Base-by-base conservation (phyloP, 2,888 invertebrate species). In the Agonopterix subpropinquella region DNA sequence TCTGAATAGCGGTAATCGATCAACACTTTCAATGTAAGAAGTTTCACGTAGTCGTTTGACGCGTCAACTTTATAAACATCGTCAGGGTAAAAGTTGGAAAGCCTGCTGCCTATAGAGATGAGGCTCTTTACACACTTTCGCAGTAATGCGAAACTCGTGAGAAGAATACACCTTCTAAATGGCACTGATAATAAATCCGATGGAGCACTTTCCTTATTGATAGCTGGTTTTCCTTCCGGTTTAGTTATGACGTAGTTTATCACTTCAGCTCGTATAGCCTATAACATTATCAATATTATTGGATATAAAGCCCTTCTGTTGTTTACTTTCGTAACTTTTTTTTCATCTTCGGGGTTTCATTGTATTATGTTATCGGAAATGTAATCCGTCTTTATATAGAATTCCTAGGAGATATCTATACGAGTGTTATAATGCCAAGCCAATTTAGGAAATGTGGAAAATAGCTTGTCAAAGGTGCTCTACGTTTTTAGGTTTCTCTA, bases 71-170 rank as follows among this genome's bases (percentile, higher is more conserved):
- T 59, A 59, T 54, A 61, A 61, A 62, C 61, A 57, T 58, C 48
- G 55, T 67, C 65, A 70, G 67, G 67, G 66, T 58, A 55, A 64
- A 72, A 70, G 64, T 69, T 70, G 55, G 52, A 58, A 61, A 59
- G 62, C 54, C 59, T 59, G 59, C 57, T 57, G 58, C 39, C 39
- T 62, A 57, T 54, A 53, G 58, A 58, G 42, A 4, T 13, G 1
- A 4, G 8, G 42, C 42, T 13, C 62, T 63, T 65, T 64, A 67
- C 59, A 66, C 61, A 65, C 61, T 69, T 70, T 67, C 51, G 53
- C 52, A 48, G 70, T 65, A 71, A 71, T 64, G 62, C 56, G 62
- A 70, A 68, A 70, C 72, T 73, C 74, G 73, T 74, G 74, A 66
- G 73, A 71, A 64, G 73, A 74, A 74, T 74, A 67, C 65, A 51